Evolutionary conservation across 1,140 invertebrate species (phyloP).

Genomic region (Orchestia grillus): DNA sequence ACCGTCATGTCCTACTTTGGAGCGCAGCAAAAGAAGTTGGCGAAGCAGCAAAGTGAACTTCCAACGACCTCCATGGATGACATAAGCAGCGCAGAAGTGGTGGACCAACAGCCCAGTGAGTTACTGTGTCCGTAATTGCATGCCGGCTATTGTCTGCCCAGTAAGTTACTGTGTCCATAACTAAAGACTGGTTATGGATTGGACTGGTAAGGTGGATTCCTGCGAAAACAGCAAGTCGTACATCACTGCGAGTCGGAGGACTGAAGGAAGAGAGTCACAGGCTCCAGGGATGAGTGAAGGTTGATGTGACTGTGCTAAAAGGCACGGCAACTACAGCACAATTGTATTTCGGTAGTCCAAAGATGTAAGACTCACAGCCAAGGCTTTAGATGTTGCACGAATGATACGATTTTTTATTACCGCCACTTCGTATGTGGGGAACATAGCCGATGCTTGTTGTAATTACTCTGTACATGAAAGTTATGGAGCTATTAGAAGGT

Average conservation of each 20-base stretch:
- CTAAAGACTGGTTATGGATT: too few relatives aligned
- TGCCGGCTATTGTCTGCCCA: neutral
- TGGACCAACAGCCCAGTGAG: neutral
- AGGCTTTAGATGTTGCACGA: too few relatives aligned
- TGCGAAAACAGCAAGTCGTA: too few relatives aligned
- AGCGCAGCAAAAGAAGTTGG: constrained; percentile 61
- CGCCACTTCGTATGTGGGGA: neutral
- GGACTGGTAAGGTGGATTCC: too few relatives aligned
- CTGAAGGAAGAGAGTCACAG: too few relatives aligned
- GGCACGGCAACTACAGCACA: too few relatives aligned
- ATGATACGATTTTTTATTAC: neutral
- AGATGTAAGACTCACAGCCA: too few relatives aligned
- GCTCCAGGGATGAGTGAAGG: too few relatives aligned
- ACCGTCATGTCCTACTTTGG: constrained; percentile 63
- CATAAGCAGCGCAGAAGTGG: constrained; percentile 34
- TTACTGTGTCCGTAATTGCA: neutral
- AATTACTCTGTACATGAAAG: neutral
- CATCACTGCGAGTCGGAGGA: too few relatives aligned
- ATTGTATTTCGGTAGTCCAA: too few relatives aligned
- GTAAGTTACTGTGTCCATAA: neutral
- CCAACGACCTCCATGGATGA: constrained; percentile 9
- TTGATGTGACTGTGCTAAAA: too few relatives aligned
- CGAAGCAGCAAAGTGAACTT: neutral
- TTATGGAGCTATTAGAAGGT: neutral
- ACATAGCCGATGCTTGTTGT: neutral